Conservation (phyloP, 2,113 vertebrate species). For the Serilophus lunatus region DNA sequence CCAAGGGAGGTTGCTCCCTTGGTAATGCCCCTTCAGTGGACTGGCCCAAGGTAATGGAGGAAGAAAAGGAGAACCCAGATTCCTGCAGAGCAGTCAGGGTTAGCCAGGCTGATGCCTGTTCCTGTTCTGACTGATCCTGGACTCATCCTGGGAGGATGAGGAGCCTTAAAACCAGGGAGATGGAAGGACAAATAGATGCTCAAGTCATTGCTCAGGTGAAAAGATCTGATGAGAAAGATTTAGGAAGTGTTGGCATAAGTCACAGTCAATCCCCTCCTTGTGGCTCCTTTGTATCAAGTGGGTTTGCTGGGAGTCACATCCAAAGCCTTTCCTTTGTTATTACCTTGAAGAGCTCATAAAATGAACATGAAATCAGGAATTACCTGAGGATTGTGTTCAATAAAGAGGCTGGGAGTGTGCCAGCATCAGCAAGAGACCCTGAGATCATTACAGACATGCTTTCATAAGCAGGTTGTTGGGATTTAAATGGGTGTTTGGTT, state of each 20-base stretch:
- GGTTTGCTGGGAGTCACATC: background rate
- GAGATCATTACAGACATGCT: accelerated
- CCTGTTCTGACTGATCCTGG: background rate
- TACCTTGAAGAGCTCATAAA: background rate
- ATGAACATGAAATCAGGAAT: background rate
- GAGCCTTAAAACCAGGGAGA: background rate
- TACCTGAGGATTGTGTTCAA: background rate
- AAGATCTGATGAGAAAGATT: background rate
- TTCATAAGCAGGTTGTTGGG: background rate
- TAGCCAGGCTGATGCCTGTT: background rate
- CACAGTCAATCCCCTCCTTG: background rate
- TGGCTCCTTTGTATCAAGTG: background rate
- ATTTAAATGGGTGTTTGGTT: background rate
- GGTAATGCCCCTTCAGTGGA: background rate
- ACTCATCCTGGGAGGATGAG: background rate
- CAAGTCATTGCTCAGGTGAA: background rate
- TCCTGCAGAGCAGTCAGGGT: background rate
- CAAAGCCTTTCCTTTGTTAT: background rate
- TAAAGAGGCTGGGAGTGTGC: background rate
- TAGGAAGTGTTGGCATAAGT: background rate
- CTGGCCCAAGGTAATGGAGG: accelerated
- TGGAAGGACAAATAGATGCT: background rate
- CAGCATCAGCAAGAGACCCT: background rate
- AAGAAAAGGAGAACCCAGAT: background rate
- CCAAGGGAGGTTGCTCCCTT: accelerated